Evolutionary conservation across 2,797 vertebrate species (phyloP), one percentile per base, ranked within the genome.

Genomic region (Ceyx erithaca): DNA sequence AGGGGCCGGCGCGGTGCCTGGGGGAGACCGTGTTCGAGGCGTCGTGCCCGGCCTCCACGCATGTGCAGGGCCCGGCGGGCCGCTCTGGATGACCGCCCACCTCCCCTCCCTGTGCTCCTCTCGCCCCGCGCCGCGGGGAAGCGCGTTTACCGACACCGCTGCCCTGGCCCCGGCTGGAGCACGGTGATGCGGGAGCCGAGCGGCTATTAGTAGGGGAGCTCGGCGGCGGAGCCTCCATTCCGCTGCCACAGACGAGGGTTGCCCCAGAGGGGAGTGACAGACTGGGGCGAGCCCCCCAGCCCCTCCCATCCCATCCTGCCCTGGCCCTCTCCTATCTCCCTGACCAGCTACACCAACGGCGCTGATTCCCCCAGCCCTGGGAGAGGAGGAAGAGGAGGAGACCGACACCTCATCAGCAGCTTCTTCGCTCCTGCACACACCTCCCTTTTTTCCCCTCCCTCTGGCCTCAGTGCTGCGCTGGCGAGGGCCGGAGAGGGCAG

Each of bases 401-500:
- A 92, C 84, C 75, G 87, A 79, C 81, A 92, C 90, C 86, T 94
- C 84, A 43, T 12, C 91, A 61, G 89, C 89, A 12, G 86, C 67
- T 77, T 22, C 67, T 77, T 22, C 55, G 70, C 91, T 55, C 54
- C 40, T 20, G 89, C 88, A 82, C 84, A 95, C 95, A 84, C 81
- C 85, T 83, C 80, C 93, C 94, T 92, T 54, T 90, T 90, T 90
- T 89, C 94, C 94, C 94, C 96, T 96, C 96, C 95, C 93, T 97
- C 96, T 94, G 97, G 95, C 72, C 87, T 89, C 89, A n/a, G 95
- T 94, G 89, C 76, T 33, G 93, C 72, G 33, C 77, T 31, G 77
- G 84, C 91, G 83, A 90, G 54, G 95, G 94, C 72, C 90, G 55
- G 69, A 17, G 66, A 79, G 88, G 88, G 93, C 90, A 48, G 79